Base-by-base conservation (phyloP, 2,797 vertebrate species). In the Scolopax bukidnonensis region DNA sequence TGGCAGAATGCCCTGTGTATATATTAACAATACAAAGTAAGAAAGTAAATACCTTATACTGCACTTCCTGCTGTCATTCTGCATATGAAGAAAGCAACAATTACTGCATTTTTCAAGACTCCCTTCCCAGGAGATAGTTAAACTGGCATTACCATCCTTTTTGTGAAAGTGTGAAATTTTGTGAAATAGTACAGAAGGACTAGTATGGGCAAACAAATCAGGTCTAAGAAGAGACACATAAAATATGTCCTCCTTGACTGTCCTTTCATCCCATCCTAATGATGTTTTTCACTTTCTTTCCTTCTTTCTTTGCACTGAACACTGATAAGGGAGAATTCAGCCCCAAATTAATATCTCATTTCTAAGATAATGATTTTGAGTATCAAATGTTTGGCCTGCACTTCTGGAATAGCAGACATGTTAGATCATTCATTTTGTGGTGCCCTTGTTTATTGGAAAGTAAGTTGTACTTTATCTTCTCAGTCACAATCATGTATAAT, bases 361-460 rank as follows among this genome's bases (percentile, higher is more conserved):
- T 91, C 75, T 65, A 73, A 87, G 63, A 81, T 73, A 90, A 84
- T 65, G 28, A 54, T 75, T 95, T 65, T 86, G 21, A 81, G 23
- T 86, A 69, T 85, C 50, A 53, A 59, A 78, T 45, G 32, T 79
- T 95, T 94, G 80, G 60, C 60, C 27, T 77, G 21, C 38, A 65
- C 16, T 36, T 87, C 87, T 84, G 60, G 36, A 90, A 96, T 90
- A 93, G 60, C 84, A 92, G 85, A 95, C 84, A 51, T 59, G 64
- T 87, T 96, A 95, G 74, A 87, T 96, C 83, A 95, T 27, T 67
- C 74, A 11, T 81, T 94, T 74, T 73, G 41, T 65, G 51, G 47
- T 91, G 51, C 40, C 38, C 54, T 91, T 89, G 61, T 90, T 92
- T 94, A 87, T 68, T 93, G 75, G 75, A 95, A 85, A 90, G 54